Conservation (phyloP, 2,113 vertebrate species). For the Varanus komodoensis region DNA sequence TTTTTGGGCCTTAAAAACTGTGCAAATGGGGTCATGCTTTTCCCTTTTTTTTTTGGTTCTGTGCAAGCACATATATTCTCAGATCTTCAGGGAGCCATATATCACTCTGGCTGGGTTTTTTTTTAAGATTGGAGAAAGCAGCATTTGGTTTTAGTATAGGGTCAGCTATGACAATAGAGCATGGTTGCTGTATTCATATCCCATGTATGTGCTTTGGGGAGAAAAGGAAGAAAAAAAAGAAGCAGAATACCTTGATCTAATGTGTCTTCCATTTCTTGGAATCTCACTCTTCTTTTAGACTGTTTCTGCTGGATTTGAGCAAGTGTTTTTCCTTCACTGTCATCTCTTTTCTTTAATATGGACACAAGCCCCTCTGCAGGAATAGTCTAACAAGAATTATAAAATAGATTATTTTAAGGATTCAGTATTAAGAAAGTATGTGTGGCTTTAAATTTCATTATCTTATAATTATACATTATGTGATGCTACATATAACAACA, state of each 20-base stretch:
- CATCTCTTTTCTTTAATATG: slow-evolving; percentile 91
- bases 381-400: slow-evolving; percentile 76
- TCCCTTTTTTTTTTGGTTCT: no score
- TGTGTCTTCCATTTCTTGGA: slow-evolving; percentile 89
- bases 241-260: slow-evolving; percentile 86
- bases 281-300: slow-evolving; percentile 90
- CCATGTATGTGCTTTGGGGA: not conserved
- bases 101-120: no score
- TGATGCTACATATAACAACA: not conserved
- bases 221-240: not conserved
- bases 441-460: not conserved
- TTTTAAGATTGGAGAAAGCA: no score
- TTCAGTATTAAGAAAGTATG: not conserved
- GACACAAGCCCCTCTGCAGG: slow-evolving; percentile 91
- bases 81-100: no score
- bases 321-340: slow-evolving; percentile 67
- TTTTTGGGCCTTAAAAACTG: no score
- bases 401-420: not conserved
- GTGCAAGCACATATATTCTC: no score
- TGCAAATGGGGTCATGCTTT: no score
- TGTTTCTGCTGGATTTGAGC: slow-evolving; percentile 76
- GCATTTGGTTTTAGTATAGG: not conserved
- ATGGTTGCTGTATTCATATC: not conserved
- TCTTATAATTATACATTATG: not conserved
- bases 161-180: not conserved